phyloP scores from a whole-genome alignment of 2,888 invertebrate genomes.

The Lepidonotus clava region DNA sequence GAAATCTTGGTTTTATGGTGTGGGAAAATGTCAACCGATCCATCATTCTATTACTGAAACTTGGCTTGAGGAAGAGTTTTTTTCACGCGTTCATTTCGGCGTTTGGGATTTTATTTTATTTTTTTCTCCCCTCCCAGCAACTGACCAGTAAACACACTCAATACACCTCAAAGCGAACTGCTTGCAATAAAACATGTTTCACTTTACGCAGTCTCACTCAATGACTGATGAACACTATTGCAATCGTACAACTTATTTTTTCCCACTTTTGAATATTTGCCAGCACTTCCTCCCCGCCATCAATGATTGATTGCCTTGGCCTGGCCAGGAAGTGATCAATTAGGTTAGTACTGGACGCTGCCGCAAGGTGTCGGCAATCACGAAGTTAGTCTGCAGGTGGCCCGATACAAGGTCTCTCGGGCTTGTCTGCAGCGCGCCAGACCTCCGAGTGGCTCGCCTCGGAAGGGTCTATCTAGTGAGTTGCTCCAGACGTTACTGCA shows the following conservation, averaged over 20 bases:
- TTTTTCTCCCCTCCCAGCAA: background rate
- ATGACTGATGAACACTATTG: background rate
- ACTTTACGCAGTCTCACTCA: too few species aligned
- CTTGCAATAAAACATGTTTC: background rate
- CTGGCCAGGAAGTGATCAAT: constrained; percentile 20
- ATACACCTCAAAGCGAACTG: background rate
- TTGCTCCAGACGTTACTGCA: constrained; percentile 1
- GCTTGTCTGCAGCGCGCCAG: background rate
- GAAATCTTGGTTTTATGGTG: background rate
- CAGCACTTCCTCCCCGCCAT: constrained; percentile 18
- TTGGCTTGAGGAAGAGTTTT: background rate
- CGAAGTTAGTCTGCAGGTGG: constrained; percentile 8
- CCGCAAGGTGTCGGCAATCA: constrained; percentile 19
- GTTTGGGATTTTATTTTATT: background rate
- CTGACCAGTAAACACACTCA: background rate
- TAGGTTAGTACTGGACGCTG: constrained; percentile 13
- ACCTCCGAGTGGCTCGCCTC: background rate
- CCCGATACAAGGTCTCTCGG: background rate
- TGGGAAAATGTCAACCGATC: background rate
- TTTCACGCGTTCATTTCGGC: background rate
- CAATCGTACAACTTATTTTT: background rate
- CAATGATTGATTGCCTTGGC: background rate
- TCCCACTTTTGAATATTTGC: constrained; percentile 5
- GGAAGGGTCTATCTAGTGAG: background rate
- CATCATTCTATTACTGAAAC: background rate